Evolutionary conservation across 2,888 invertebrate species (phyloP).

Genomic region (Ephialtes manifestator): DNA sequence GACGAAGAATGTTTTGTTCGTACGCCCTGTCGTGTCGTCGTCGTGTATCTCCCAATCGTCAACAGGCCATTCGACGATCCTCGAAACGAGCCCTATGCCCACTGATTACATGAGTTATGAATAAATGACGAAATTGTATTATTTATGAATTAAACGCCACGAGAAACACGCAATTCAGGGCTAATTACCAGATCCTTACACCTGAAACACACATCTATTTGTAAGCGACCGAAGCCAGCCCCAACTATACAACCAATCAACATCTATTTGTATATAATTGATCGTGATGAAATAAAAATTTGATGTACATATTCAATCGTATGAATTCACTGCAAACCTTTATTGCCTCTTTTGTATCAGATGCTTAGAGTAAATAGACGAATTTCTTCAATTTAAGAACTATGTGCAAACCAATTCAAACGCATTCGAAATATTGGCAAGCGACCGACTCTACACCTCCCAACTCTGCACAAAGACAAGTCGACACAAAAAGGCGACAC

Average conservation of each 20-base stretch:
- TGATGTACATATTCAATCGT: constrained; percentile 84
- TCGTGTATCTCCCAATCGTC: constrained; percentile 41
- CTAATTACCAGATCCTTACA: constrained; percentile 52
- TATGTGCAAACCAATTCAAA: no score
- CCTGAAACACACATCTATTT: constrained; percentile 81
- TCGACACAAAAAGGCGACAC: no score
- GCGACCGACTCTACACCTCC: no score
- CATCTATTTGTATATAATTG: constrained; percentile 84
- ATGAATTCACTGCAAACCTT: constrained; percentile 48
- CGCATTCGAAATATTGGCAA: no score
- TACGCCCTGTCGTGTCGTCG: constrained; percentile 45
- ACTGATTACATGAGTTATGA: constrained; percentile 9
- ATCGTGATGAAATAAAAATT: constrained; percentile 85
- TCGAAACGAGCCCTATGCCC: constrained; percentile 7
- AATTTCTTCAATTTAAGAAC: no score
- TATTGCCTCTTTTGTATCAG: neutral
- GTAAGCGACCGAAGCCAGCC: constrained; percentile 71
- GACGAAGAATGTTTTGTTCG: constrained; percentile 50
- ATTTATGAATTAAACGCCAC: constrained; percentile 24
- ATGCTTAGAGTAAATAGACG: neutral
- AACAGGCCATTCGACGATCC: constrained; percentile 23
- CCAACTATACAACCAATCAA: no score
- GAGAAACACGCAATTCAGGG: constrained; percentile 36
- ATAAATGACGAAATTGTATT: neutral
- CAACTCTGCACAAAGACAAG: no score